Conservation (phyloP, 2,113 vertebrate genomes). For the Brachypodius melanocephalos region DNA sequence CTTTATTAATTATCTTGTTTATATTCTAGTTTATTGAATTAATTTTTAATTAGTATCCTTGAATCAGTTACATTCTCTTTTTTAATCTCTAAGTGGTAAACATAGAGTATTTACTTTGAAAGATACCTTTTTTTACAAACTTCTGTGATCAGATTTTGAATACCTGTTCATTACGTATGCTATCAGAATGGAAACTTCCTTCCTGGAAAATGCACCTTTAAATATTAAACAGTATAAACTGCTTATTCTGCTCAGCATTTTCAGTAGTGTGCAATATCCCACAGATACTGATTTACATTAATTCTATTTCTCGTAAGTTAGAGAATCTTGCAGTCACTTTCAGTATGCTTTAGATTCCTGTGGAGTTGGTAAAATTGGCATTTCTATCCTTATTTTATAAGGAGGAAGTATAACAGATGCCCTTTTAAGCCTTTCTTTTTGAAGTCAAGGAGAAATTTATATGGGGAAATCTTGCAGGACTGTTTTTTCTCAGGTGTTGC, state of each 20-base stretch:
- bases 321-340: not conserved
- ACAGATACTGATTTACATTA: not conserved
- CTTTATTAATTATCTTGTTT: not conserved
- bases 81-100: not conserved
- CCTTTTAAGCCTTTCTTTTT: not conserved
- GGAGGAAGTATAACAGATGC: not conserved
- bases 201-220: not conserved
- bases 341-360: not conserved
- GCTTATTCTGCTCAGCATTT: not conserved
- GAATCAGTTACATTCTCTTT: accelerated
- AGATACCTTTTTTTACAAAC: not conserved
- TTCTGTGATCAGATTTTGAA: not conserved
- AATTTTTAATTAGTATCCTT: not conserved
- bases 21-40: not conserved
- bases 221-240: not conserved
- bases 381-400: not conserved
- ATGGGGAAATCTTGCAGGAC: not conserved
- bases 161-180: not conserved
- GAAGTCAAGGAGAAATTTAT: not conserved
- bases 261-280: not conserved
- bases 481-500: not conserved
- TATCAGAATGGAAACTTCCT: not conserved
- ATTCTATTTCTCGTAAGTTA: not conserved
- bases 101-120: not conserved
- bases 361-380: not conserved